Percentiles rank a stretch among this genome's conserved stretches.
phyloP scores from a whole-genome alignment of 2,888 invertebrate species.

The Nudaria mundana region DNA sequence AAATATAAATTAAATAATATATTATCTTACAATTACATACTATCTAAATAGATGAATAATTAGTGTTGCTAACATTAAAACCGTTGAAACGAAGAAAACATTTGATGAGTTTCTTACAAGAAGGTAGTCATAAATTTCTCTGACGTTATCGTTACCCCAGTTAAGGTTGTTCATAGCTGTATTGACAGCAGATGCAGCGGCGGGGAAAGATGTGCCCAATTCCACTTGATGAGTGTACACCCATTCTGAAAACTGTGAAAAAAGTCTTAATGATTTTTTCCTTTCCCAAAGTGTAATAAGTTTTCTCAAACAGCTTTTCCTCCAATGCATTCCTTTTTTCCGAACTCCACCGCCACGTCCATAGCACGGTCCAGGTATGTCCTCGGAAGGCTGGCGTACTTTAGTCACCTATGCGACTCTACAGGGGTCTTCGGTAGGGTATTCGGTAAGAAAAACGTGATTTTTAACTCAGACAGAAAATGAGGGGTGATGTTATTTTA shows the following conservation, averaged over 20 bases:
- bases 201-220: slow-evolving; percentile 43
- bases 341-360: no score
- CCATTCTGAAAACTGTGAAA: slow-evolving; percentile 65
- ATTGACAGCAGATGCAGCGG: slow-evolving; percentile 42
- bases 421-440: no score
- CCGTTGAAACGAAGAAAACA: slow-evolving; percentile 41
- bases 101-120: slow-evolving; percentile 33
- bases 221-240: slow-evolving; percentile 48
- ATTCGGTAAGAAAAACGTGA: no score
- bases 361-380: no score
- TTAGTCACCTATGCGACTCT: no score
- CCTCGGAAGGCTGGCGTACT: no score
- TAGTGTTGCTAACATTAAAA: slow-evolving; percentile 46
- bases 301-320: no score
- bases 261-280: background rate
- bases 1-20: background rate
- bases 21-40: slow-evolving; percentile 10
- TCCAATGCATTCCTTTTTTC: no score
- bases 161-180: slow-evolving; percentile 49
- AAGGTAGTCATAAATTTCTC: slow-evolving; percentile 42
- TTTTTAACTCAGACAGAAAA: no score
- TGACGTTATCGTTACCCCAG: slow-evolving; percentile 58
- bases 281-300: no score
- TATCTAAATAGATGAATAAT: slow-evolving; percentile 47
- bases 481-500: no score